Evolutionary conservation across 2,888 invertebrate species (phyloP).

Genomic region (Panzeria rudis): DNA sequence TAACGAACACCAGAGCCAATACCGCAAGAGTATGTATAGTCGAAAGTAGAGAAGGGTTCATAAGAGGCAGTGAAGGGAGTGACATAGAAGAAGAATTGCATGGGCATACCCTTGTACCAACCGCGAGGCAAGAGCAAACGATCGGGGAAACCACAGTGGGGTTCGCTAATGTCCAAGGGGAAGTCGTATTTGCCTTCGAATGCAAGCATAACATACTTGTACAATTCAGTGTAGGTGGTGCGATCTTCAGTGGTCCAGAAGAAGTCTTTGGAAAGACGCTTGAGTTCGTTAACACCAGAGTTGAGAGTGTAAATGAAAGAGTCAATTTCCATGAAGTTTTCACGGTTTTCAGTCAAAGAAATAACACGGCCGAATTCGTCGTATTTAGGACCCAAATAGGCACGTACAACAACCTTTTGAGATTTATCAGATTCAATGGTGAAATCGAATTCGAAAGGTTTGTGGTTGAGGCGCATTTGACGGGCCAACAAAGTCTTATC

Average conservation of each 20-base stretch:
- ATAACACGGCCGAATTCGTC: constrained; percentile 84
- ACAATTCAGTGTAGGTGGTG: constrained; percentile 82
- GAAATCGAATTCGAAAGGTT: constrained; percentile 87
- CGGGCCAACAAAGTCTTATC: constrained; percentile 84
- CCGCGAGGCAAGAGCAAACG: constrained; percentile 88
- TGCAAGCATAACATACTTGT: constrained; percentile 84
- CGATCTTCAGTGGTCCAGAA: constrained; percentile 86
- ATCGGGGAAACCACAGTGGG: constrained; percentile 86
- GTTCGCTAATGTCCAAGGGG: constrained; percentile 83
- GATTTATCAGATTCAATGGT: constrained; percentile 86
- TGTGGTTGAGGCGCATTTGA: constrained; percentile 89
- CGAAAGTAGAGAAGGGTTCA: constrained; percentile 83
- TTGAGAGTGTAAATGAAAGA: constrained; percentile 86
- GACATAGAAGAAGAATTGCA: constrained; percentile 86
- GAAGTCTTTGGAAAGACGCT: constrained; percentile 79
- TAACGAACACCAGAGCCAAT: constrained; percentile 84
- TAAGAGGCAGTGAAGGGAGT: constrained; percentile 82
- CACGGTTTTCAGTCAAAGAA: constrained; percentile 78
- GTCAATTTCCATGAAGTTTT: constrained; percentile 88
- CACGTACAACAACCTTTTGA: constrained; percentile 85
- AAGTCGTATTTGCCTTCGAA: constrained; percentile 83
- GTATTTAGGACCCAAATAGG: constrained; percentile 89
- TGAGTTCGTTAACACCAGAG: constrained; percentile 84
- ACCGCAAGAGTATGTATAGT: constrained; percentile 84
- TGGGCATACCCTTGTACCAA: constrained; percentile 86